These are phyloP conservation scores for Andrena bicolor DNA, from an alignment of 2,888 invertebrate genomes.

Conservation along the genomic window DNA sequence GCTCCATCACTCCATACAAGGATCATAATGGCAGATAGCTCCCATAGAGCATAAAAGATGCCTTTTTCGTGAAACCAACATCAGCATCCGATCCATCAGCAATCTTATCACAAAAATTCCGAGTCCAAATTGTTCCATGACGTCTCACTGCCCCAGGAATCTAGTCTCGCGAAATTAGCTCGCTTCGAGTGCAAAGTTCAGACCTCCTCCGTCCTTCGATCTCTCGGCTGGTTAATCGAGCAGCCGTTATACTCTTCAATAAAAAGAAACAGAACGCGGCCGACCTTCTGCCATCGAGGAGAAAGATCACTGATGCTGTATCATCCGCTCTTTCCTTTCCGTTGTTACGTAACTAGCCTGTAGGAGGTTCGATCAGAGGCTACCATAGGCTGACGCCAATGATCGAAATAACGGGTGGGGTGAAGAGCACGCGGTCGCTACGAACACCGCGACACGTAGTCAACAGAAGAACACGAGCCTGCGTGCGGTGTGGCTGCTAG, in stretches of 20 bases:
- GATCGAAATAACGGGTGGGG: constrained; percentile 60
- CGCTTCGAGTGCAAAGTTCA: constrained; percentile 1
- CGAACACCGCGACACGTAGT: constrained; percentile 67
- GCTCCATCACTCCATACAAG: no score
- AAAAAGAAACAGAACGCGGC: neutral
- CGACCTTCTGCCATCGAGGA: constrained; percentile 21
- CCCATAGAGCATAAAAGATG: neutral
- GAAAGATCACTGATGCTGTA: constrained; percentile 34
- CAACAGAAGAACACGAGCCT: constrained; percentile 64
- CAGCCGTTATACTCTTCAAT: neutral
- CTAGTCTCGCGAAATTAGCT: neutral
- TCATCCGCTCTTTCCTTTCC: constrained; percentile 40
- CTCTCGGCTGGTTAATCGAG: neutral
- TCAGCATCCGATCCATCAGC: neutral
- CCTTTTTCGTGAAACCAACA: neutral
- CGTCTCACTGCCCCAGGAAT: neutral
- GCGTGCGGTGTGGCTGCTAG: constrained; percentile 66
- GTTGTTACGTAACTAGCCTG: constrained; percentile 49
- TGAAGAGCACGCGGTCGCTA: constrained; percentile 70
- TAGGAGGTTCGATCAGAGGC: constrained; percentile 31
- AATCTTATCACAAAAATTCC: constrained; percentile 1
- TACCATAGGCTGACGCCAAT: constrained; percentile 31
- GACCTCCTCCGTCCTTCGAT: neutral
- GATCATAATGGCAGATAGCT: neutral
- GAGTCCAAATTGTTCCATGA: neutral